Base-by-base conservation (phyloP, 2,888 invertebrate species). In the Torymus texanus region DNA sequence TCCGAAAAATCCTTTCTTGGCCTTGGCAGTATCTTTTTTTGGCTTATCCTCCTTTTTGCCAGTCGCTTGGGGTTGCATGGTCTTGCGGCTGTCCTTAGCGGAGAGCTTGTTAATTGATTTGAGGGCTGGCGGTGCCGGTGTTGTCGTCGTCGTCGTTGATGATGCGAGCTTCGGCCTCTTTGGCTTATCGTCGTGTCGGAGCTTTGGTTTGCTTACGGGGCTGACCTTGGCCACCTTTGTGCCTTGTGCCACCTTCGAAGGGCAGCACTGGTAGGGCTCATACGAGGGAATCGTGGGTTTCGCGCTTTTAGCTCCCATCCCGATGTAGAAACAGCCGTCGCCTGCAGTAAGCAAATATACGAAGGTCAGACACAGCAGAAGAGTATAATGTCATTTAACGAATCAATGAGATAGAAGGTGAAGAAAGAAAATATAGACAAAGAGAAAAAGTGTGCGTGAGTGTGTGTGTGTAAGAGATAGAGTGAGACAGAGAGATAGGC, bases 301-400 rank as follows among this genome's bases (percentile, higher is more conserved):
- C 90, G 93, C 93, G 91, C 92, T 93, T 93, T 95, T 95, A 92
- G 95, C 95, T 92, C 96, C 96, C 94, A 97, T 94, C 93, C 96
- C 97, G 93, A 97, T 95, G 95, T 96, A 96, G 96, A 97, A 96
- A 95, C 97, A 97, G 94, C 96, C 96, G 95, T 96, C 96, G 95
- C 96, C 97, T 97, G 96, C 95, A 94, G 94, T 94, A 95, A 94
- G 95, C 95, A 95, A 95, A 96, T 95, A 95, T 92, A 79, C 81
- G 76, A 73, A 65, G 18, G 66, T 81, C 78, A 81, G 63, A 77
- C 59, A 80, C 70, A 74, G 59, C 67, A 74, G 14, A 62, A 24
- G 61, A 72, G 61, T 5, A 56, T 79, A 21, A 62, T 79, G 72
- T 63, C n/a, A 65, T 53, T 76, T 62, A 72, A 67, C 51, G 67